Base-by-base conservation (phyloP, 2,888 invertebrate species). In the Calliopum simillimum region DNA sequence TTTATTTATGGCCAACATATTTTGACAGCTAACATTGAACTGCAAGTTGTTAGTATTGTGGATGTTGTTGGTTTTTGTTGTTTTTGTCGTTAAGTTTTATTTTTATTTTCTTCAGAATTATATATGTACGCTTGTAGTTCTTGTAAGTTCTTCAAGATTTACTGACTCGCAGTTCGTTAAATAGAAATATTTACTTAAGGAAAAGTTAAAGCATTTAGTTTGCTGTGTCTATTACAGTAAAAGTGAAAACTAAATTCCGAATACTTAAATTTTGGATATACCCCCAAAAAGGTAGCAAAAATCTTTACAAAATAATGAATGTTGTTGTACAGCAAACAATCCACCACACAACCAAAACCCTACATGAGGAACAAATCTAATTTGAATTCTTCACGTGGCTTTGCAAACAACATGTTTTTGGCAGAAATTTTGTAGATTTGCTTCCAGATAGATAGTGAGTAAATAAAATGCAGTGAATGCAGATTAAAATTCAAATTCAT, bases 381-480 rank as follows among this genome's bases (percentile, higher is more conserved):
- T 65, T 65, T 65, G 44, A 55, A 65, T 65, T 65, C 65, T 44
- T 65, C 53, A 65, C 65, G 65, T 65, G 53, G 65, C 65, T 53
- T 4, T 23, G 44, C 65, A 65, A 65, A 65, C 65, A 65, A 65
- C 44, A 65, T 65, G 65, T 65, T 65, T 65, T 55, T 55, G 44
- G 55, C 44, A 53, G 44, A 70, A 67, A 21, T 55, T 33, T 33
- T 61, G 55, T 33, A 59, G 59, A 19, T 41, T 59, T 33, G 11
- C 58, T 16, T n/a, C 4, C 58, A 33, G 25, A 58, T n/a, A 58
- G 43, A 59, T 2, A 59, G 14, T 6, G 12, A 59, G 43, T 19
- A 41, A n/a, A 44, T 73, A 71, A 71, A 71, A 69, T 73, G 71
- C 66, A 71, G 69, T 73, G 72, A 69, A 71, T 69, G 71, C 69